Evolutionary conservation across 2,888 invertebrate species (phyloP).

Genomic region (Spodoptera littoralis): DNA sequence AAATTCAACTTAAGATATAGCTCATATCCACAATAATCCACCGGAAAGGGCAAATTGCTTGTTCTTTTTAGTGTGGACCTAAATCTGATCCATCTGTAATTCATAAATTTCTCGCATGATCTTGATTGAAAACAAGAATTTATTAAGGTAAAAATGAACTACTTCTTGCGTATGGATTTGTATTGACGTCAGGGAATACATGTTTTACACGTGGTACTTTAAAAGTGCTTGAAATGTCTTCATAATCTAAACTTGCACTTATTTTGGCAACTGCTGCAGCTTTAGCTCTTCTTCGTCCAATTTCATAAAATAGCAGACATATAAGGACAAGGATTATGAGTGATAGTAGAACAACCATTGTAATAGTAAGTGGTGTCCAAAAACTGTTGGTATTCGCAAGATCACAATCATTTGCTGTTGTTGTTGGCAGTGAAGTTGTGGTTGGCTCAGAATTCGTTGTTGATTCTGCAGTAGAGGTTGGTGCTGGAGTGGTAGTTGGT

Average conservation of each 20-base stretch:
- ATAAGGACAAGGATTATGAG: slow-evolving; percentile 37
- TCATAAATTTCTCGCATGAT: too few species aligned
- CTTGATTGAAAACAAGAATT: too few species aligned
- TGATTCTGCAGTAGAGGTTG: too few species aligned
- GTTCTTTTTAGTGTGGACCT: too few species aligned
- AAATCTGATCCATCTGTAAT: too few species aligned
- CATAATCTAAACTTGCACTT: slow-evolving; percentile 7
- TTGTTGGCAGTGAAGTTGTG: too few species aligned
- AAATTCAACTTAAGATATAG: too few species aligned
- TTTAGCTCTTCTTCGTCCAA: slow-evolving; percentile 35
- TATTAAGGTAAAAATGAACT: slow-evolving; percentile 16
- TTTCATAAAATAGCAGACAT: slow-evolving; percentile 40
- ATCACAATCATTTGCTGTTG: neutral
- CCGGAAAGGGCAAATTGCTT: too few species aligned
- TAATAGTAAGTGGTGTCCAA: slow-evolving; percentile 51
- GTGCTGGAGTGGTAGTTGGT: too few species aligned
- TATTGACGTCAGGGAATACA: slow-evolving; percentile 29
- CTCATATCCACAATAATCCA: too few species aligned
- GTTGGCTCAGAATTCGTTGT: too few species aligned
- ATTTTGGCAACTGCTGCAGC: slow-evolving; percentile 12
- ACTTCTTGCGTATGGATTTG: slow-evolving; percentile 36
- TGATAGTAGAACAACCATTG: slow-evolving; percentile 41
- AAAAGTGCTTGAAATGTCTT: slow-evolving; percentile 21
- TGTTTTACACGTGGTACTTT: slow-evolving; percentile 40
- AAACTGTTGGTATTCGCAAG: slow-evolving; percentile 15